Conservation (phyloP, 2,113 vertebrate genomes). For the Lutjanus erythropterus region DNA sequence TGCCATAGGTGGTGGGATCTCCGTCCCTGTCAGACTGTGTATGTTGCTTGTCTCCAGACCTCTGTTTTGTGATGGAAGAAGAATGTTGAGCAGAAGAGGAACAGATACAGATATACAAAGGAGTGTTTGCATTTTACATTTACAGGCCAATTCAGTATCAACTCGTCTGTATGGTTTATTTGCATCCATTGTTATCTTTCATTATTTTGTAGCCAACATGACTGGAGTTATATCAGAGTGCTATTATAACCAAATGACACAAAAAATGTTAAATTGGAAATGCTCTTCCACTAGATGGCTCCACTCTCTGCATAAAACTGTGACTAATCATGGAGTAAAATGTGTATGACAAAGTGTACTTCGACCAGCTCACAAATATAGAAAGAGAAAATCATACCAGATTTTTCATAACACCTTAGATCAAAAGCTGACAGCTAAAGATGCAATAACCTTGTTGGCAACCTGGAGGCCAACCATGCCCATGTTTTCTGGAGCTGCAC, state of each 20-base stretch:
- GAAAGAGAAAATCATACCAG: no score
- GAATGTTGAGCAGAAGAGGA: constrained; percentile 39
- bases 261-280: no score
- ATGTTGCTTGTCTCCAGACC: constrained; percentile 62
- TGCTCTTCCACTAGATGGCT: constrained; percentile 31
- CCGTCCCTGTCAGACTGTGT: constrained; percentile 70
- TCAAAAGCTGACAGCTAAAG: no score
- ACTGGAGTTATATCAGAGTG: not conserved
- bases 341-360: no score
- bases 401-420: no score
- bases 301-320: not conserved
- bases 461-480: no score
- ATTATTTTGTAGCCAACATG: constrained; percentile 11
- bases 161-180: constrained; percentile 44
- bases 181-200: not conserved
- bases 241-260: not conserved
- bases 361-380: no score
- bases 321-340: no score
- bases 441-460: no score
- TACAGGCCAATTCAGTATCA: not conserved
- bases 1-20: constrained; percentile 75
- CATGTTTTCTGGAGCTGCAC: no score
- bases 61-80: constrained; percentile 47
- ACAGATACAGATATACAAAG: constrained; percentile 23
- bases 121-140: constrained; percentile 28